Base-by-base conservation (phyloP, 2,113 vertebrate species). In the Chascanopsetta lugubris region DNA sequence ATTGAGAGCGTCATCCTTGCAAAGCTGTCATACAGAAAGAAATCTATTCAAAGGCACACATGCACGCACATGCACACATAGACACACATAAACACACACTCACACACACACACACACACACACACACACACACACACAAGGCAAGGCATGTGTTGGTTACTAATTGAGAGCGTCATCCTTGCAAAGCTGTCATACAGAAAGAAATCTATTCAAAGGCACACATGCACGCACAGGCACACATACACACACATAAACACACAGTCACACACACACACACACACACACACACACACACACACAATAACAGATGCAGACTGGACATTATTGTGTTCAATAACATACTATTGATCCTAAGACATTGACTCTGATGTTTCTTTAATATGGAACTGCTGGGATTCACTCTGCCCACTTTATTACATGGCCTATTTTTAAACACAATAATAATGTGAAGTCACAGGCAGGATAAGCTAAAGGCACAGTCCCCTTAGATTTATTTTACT, bases 361-460 rank as follows among this genome's bases (percentile, higher is more conserved):
- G 53, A 55, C 11, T 61, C 25, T 48, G 61, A 56, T 77, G 70
- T 67, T 61, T 72, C 67, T 84, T 79, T 81, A 55, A 84, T 73
- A 69, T 67, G 46, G 47, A 27, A 30, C 62, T 56, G 62, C 58
- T 73, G 60, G 32, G 63, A 85, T 72, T 79, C 56, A 46, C 40
- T 79, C 58, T 73, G 38, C 68, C 51, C 42, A 51, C 62, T 71
- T 61, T 70, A 82, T 75, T 57, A 66, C 43, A 12, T 5, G 61
- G 45, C 46, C 75, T 85, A 81, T 85, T 86, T 91, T 87, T 82
- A 74, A 51, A 72, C 11, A 2, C 26, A 32, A 22, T 82, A 82
- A 87, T 86, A 87, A 82, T 79, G 73, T 83, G 74, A 63, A 76
- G 65, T 85, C 71, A 73, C 67, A 75, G 40, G 71, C 34, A 57